Evolutionary conservation across 2,113 vertebrate genomes (phyloP), one percentile per base, ranked within the genome.

Genomic region (Sula dactylatra): DNA sequence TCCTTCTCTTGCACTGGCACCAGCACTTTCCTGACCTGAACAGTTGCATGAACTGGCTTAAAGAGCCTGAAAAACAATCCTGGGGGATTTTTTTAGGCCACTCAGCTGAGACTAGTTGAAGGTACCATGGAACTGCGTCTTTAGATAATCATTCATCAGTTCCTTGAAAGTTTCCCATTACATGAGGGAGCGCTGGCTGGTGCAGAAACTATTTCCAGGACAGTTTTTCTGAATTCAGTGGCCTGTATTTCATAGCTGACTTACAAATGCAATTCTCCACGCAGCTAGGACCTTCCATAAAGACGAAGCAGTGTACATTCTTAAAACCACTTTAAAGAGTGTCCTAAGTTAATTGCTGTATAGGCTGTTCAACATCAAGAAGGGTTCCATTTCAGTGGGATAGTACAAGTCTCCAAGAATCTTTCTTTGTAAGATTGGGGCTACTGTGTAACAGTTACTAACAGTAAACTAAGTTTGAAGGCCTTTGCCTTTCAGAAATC

Each of bases 51-150:
- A 86, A 88, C 86, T 87, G 87, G 87, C 78, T 90, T 91, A 74
- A 91, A 82, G 78, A 83, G 77, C 69, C 55, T 89, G 69, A 67
- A 86, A 71, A 94, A 74, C 69, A 89, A 79, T 93, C 81, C n/a
- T 3, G 31, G 7, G 31, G 47, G 26, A 45, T 73, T 78, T 84
- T 95, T 96, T 79, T 86, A 78, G 80, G 77, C 76, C 47, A 66
- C 49, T 90, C 67, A 83, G 59, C 83, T 74, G 61, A 77, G 42
- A n/a, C 36, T 86, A 59, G 45, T 54, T 88, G 91, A 96, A 94
- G 89, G 79, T 88, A 71, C 76, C 13, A 1, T 54, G 45, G 86
- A 77, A 70, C 49, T 87, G 45, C 64, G 82, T 80, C 85, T 94
- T 93, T 83, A 66, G 45, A n/a, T 82, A 91, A 86, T 58, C 2